Base-by-base conservation (phyloP, 2,113 vertebrate species). In the Motacilla alba region DNA sequence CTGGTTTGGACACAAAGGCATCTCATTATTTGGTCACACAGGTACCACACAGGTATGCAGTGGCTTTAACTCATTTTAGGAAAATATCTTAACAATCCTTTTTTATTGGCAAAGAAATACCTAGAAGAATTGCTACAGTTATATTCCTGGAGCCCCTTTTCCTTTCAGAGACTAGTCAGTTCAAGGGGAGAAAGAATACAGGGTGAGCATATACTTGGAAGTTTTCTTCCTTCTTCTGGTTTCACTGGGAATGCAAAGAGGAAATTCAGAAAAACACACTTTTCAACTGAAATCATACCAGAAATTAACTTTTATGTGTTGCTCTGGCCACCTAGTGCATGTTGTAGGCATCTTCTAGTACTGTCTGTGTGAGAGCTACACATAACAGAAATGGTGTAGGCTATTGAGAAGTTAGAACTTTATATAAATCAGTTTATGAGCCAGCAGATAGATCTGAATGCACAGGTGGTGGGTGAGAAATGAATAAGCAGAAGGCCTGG, bases 401-500 rank as follows among this genome's bases (percentile, higher is more conserved):
- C 69, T 90, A 94, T 1, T 62, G 60, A 84, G 43, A 96, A 91
- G 62, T 49, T 83, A 79, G 53, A 95, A 83, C 89, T 92, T 82
- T 55, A 83, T 76, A 72, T 63, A 93, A 87, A 92, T 13, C 18
- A 1, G 12, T 83, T 87, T 92, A 63, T 31, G 52, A 94, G 91
- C 78, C 79, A 93, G 75, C 75, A 93, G 86, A 95, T 52, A 94
- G 83, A 93, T 90, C 53, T 93, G 93, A 96, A 95, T 87, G 89
- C 91, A 95, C 91, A 96, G 91, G 91, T 95, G 83, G 93, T 72
- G 78, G 83, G 83, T 66, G 83, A 91, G 75, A 94, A 94, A 94
- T 80, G 91, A 96, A 91, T 83, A 94, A 92, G 93, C 89, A 95
- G 93, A 83, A 83, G 91, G 94, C 49, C 91, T 93, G 86, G 86